A percentile compares a stretch with the other conserved stretches of the same genome.
These are phyloP conservation scores for Lithophane socia DNA, from an alignment of 2,888 invertebrate genomes.

Conservation along the genomic window DNA sequence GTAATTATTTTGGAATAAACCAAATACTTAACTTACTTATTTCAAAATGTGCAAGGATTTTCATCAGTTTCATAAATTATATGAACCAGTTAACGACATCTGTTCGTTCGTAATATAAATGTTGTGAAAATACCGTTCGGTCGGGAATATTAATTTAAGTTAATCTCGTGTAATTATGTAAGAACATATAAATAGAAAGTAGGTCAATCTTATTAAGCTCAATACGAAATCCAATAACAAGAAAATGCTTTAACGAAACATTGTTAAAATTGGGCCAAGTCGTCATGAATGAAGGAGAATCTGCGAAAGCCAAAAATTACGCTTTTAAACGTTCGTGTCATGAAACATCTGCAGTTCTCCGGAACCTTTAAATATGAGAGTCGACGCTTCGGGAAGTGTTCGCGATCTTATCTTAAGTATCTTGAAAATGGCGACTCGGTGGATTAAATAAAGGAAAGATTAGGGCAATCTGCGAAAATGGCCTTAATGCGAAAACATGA, in stretches of 20 bases:
- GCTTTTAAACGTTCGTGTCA: constrained; percentile 15
- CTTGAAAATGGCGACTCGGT: constrained; percentile 49
- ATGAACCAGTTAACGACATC: background rate
- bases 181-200: constrained; percentile 1
- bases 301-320: constrained; percentile 22
- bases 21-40: background rate
- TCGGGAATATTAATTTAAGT: background rate
- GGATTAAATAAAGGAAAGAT: constrained; percentile 62
- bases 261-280: constrained; percentile 18
- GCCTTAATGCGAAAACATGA: constrained; percentile 39
- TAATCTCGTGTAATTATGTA: background rate
- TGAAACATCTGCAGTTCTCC: constrained; percentile 37
- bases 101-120: background rate
- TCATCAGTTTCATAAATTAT: background rate
- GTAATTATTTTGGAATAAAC: background rate
- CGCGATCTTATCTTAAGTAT: constrained; percentile 63
- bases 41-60: background rate
- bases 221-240: constrained; percentile 11
- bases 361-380: constrained; percentile 55
- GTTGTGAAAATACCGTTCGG: background rate
- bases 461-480: constrained; percentile 46
- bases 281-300: constrained; percentile 6
- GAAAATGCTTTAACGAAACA: background rate
- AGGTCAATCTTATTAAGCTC: background rate
- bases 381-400: constrained; percentile 41